Evolutionary conservation across 2,113 vertebrate species (phyloP).

Genomic region (Albula goreensis): DNA sequence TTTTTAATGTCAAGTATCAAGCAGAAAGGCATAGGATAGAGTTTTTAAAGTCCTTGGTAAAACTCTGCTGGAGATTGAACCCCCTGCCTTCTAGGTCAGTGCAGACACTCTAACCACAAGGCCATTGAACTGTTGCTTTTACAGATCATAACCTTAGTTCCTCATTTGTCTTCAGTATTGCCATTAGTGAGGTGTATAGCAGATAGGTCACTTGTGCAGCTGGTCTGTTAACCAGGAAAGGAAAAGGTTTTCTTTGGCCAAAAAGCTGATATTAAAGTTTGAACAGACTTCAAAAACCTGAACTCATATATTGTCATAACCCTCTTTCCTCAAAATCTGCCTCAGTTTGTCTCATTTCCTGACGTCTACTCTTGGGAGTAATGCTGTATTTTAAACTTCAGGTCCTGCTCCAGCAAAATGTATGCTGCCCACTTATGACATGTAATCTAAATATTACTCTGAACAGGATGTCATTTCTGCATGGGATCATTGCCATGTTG

Average conservation of each 20-base stretch:
- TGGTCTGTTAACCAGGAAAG: constrained; percentile 50
- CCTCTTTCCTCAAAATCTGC: constrained; percentile 60
- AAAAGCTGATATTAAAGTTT: constrained; percentile 62
- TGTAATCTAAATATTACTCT: constrained; percentile 5
- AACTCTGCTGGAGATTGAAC: neutral
- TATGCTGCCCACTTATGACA: constrained; percentile 31
- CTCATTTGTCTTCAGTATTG: constrained; percentile 52
- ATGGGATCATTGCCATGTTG: constrained; percentile 14
- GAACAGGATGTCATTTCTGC: constrained; percentile 41
- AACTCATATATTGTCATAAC: constrained; percentile 54
- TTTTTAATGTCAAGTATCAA: neutral
- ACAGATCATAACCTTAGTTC: constrained; percentile 42
- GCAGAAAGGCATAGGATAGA: neutral
- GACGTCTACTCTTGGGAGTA: constrained; percentile 56
- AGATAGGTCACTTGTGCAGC: constrained; percentile 56
- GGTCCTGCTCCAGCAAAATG: constrained; percentile 23
- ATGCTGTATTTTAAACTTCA: constrained; percentile 44
- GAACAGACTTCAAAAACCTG: constrained; percentile 56
- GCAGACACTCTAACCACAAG: neutral
- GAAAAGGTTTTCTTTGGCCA: constrained; percentile 59
- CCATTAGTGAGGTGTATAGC: constrained; percentile 62
- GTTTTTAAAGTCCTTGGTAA: neutral
- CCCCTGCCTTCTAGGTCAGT: neutral
- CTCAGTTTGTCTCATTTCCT: constrained; percentile 69
- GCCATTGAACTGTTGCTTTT: constrained; percentile 43